Conservation (phyloP, 23 tunicate genomes). For the Diplosoma virens region DNA sequence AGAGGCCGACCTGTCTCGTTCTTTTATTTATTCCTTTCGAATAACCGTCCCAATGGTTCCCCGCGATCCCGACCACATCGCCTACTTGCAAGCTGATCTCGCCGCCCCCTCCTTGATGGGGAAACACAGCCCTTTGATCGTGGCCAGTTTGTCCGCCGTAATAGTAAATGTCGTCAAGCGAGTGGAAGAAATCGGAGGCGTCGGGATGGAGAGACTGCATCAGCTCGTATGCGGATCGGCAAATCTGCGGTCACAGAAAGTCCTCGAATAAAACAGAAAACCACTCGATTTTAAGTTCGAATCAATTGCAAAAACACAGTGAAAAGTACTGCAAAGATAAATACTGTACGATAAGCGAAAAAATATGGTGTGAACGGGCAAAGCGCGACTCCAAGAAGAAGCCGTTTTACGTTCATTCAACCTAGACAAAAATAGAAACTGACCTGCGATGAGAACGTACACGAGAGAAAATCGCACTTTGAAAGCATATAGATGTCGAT, state of each 20-base stretch:
- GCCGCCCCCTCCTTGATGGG: constrained; percentile 22
- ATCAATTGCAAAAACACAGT: too few species aligned
- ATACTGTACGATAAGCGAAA: too few species aligned
- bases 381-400: too few species aligned
- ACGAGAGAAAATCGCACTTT: constrained; percentile 75
- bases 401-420: too few species aligned
- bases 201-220: constrained; percentile 86
- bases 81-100: constrained; percentile 67
- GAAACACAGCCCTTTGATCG: constrained; percentile 46
- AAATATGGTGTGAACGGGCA: too few species aligned
- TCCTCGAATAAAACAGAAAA: too few species aligned
- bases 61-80: constrained; percentile 69
- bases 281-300: too few species aligned
- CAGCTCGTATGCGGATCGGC: constrained; percentile 79
- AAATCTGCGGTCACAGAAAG: constrained; percentile 85
- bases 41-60: constrained; percentile 95
- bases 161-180: constrained; percentile 88
- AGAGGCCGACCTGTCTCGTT: constrained; percentile 50
- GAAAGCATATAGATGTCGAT: constrained; percentile 63
- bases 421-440: too few species aligned
- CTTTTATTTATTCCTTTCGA: constrained; percentile 71
- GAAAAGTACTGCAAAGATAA: too few species aligned
- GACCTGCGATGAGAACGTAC: constrained; percentile 95
- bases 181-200: constrained; percentile 52
- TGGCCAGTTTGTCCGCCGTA: constrained; percentile 87